phyloP scores from a whole-genome alignment of 1,140 invertebrate species.

The Panagrolaimus sp. region DNA sequence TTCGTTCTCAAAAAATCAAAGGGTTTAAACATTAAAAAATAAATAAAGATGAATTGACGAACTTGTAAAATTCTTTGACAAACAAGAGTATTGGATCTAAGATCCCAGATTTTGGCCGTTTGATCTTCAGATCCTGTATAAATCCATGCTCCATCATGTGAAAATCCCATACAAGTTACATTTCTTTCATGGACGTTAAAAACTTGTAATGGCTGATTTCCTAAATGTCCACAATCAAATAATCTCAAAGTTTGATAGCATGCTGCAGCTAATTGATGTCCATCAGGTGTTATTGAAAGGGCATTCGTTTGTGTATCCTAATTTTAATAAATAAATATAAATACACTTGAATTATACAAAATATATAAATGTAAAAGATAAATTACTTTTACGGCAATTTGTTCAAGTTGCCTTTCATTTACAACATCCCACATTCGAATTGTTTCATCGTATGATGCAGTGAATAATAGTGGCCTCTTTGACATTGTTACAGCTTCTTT shows the following conservation, averaged over 20 bases:
- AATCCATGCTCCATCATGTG: constrained; percentile 92
- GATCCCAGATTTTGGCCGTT: constrained; percentile 87
- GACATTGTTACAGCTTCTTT: constrained; percentile 9
- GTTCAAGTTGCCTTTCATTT: constrained; percentile 80
- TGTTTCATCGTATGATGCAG: constrained; percentile 84
- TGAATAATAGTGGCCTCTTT: constrained; percentile 70
- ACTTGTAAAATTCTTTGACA: constrained; percentile 12
- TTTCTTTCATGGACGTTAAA: constrained; percentile 69
- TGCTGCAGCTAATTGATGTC: constrained; percentile 79
- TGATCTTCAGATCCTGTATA: constrained; percentile 70
- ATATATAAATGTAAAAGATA: too few species aligned
- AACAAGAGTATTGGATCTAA: constrained; percentile 66
- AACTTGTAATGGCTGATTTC: constrained; percentile 70
- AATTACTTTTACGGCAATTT: constrained; percentile 83
- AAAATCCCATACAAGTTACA: constrained; percentile 85
- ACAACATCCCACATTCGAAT: constrained; percentile 95
- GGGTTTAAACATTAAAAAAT: background rate
- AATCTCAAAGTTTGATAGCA: constrained; percentile 90
- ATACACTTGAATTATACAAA: too few species aligned
- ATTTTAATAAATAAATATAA: too few species aligned
- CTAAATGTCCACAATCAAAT: constrained; percentile 76
- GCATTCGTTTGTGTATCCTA: constrained; percentile 96
- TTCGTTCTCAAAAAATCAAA: constrained; percentile 32
- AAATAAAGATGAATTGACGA: background rate
- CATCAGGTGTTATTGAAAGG: constrained; percentile 87